Base-by-base conservation (phyloP, 1,140 invertebrate species). In the Medauroidea extradentata region DNA sequence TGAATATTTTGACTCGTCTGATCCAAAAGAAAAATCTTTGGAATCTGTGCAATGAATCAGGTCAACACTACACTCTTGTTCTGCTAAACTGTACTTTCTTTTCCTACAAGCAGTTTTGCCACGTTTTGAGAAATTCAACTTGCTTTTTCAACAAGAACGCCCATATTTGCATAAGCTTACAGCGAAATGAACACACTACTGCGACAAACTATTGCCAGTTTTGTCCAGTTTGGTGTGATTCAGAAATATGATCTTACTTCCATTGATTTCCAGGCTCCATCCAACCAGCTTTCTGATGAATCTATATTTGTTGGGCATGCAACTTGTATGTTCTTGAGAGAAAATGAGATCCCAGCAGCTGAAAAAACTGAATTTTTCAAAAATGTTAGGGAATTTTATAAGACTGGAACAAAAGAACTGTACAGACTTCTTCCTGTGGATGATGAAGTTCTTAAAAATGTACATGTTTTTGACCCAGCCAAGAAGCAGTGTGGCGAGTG, bases 61-160 rank as follows among this genome's bases (percentile, higher is more conserved):
- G n/a, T 19, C 18, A 19, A 46, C 44, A 4, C 24, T 46, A n/a
- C 44, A 46, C 24, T 46, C 44, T 5, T 5, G 13, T 25, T 46
- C 44, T 7, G 44, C 44, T 5, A 46, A 46, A 25, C 13, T 46
- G 24, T 46, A 46, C n/a, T 46, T 46, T n/a, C 44, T 46, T 21
- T 46, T 46, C 13, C 44, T 46, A 4, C 44, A 46, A 46, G 44
- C 44, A 46, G 44, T 46, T 46, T 25, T 46, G 3, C 44, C 44
- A 21, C n/a, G n/a, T 4, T 46, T 46, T 25, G 24, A 46, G 24
- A n/a, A n/a, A n/a, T 46, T 46, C 44, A 46, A 46, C 13, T 4
- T 25, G 3, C 18, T 46, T 5, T 46, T 46, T 25, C 44, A 46
- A 13, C 44, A 46, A 21, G 44, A 46, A 5, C 18, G 44, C 18